phyloP scores from a whole-genome alignment of 2,888 invertebrate species.

The Cephus sareptanus region DNA sequence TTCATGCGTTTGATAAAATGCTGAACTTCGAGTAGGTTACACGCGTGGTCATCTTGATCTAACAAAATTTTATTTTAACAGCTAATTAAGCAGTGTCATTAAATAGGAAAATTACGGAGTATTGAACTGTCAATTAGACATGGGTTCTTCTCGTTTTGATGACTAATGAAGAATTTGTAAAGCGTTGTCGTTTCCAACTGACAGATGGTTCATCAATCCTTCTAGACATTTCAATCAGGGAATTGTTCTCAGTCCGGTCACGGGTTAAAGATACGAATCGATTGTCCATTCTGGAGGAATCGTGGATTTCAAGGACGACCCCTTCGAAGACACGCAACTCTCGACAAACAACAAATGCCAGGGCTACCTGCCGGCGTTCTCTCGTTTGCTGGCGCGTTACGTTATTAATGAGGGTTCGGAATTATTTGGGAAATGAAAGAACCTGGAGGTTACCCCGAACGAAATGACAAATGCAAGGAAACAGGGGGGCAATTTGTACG shows the following conservation, averaged over 20 bases:
- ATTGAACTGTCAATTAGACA: not conserved
- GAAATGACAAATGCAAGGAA: slow-evolving; percentile 61
- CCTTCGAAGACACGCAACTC: slow-evolving; percentile 34
- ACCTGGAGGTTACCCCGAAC: slow-evolving; percentile 45
- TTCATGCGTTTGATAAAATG: not conserved
- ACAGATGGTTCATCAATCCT: slow-evolving; percentile 48
- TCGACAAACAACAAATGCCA: slow-evolving; percentile 32
- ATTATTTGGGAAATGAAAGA: slow-evolving; percentile 60
- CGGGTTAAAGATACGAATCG: slow-evolving; percentile 54
- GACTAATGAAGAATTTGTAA: not conserved
- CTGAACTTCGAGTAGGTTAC: not conserved
- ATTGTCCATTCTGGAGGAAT: slow-evolving; percentile 45
- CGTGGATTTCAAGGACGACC: slow-evolving; percentile 41
- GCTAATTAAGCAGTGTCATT: not conserved
- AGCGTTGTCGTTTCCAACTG: slow-evolving; percentile 35
- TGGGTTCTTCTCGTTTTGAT: not conserved
- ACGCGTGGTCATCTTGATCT: not conserved
- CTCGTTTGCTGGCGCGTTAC: slow-evolving; percentile 50
- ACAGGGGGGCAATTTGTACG: slow-evolving; percentile 58
- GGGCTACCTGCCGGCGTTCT: slow-evolving; percentile 44
- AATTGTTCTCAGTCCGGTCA: slow-evolving; percentile 41
- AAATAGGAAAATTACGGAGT: not conserved
- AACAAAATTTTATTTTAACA: not conserved
- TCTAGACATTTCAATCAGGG: slow-evolving; percentile 56
- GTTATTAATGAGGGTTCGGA: slow-evolving; percentile 61